Base-by-base conservation (phyloP, 2,797 vertebrate species). In the Molossus molossus region DNA sequence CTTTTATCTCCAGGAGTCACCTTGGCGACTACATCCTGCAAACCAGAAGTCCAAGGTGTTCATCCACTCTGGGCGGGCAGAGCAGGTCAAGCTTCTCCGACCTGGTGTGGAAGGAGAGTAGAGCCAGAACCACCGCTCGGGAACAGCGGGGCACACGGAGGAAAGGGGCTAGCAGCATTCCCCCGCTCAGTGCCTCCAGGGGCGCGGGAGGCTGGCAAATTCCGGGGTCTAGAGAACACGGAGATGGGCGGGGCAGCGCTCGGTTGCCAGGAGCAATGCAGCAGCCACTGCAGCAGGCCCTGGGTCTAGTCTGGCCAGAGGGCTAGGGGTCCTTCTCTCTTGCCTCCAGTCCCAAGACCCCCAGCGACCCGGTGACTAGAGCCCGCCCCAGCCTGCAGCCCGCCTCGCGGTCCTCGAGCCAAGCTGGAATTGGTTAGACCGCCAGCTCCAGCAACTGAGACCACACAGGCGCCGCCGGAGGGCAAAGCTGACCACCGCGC, bases 401-500 rank as follows among this genome's bases (percentile, higher is more conserved):
- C 55, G 33, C 96, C 97, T 97, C 87, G 96, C 67, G 94, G 94
- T 98, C 96, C 87, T 95, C 27, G 67, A 98, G 98, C 96, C 98
- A 98, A 98, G 94, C 97, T 98, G 98, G 98, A 98, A 98, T 96
- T 98, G 94, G 98, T 98, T 98, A 98, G 93, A 91, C 96, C 92
- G 82, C 96, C 97, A 93, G 95, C 96, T 96, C 93, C n/a, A 17
- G 92, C 94, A 94, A 94, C 96, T 2, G 97, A 97, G 98, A 98
- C 98, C 98, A 98, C 98, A 98, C 98, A 98, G 96, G 98, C 95
- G 92, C 94, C 48, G 98, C 98, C 98, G 97, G 98, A 98, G 98
- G 98, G 98, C 98, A 98, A 98, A 97, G 85, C 97, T 98, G 98
- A 98, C 98, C 98, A 97, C 96, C 95, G 97, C 96, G 96, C 98